Evolutionary conservation across 2,113 vertebrate genomes (phyloP).

Genomic region (Lanius ludovicianus): DNA sequence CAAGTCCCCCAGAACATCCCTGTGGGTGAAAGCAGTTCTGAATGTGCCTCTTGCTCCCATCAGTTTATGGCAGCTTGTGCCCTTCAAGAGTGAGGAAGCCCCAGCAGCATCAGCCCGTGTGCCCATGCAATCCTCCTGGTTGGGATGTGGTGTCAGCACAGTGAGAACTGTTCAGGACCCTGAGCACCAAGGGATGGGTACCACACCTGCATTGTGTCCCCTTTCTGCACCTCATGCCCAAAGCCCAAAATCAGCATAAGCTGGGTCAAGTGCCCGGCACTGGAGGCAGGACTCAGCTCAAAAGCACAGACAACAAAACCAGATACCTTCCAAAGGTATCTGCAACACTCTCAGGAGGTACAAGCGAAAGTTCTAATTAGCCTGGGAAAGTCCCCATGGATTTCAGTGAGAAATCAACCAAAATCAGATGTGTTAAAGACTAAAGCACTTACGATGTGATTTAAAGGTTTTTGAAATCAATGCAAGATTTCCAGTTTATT

Average conservation of each 20-base stretch:
- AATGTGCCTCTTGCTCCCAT: background rate
- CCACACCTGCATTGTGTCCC: no score
- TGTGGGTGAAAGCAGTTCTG: background rate
- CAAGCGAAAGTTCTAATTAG: background rate
- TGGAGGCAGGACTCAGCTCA: background rate
- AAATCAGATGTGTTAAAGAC: background rate
- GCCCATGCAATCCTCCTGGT: background rate
- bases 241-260: background rate
- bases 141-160: fast-evolving
- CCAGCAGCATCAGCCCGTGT: background rate
- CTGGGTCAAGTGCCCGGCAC: background rate
- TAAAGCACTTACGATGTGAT: background rate
- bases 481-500: background rate
- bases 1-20: background rate
- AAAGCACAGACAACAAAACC: background rate
- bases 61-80: background rate
- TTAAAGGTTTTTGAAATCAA: background rate
- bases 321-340: background rate
- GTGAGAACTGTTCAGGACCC: background rate
- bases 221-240: background rate
- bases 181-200: background rate
- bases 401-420: background rate
- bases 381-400: background rate
- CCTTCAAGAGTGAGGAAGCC: background rate
- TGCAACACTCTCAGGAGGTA: background rate